phyloP scores from a whole-genome alignment of 2,113 vertebrate species.

The Misgurnus anguillicaudatus region DNA sequence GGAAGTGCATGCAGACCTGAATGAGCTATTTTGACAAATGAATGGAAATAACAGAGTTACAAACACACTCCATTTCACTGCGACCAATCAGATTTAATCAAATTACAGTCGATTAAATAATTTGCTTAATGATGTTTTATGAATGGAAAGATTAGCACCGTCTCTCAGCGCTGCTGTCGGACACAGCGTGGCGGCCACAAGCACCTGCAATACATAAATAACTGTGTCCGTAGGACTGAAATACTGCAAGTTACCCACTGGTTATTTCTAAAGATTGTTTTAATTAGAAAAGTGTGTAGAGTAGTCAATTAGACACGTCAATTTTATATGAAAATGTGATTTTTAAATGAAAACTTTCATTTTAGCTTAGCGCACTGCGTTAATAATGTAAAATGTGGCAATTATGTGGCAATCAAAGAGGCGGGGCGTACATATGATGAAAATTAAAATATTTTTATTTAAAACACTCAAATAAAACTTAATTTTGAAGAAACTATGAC shows the following conservation, averaged over 20 bases:
- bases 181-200: neutral
- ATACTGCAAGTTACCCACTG: neutral
- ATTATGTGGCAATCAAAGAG: too few relatives aligned
- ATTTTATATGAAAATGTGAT: too few relatives aligned
- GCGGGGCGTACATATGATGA: too few relatives aligned
- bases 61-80: slow-evolving; percentile 8
- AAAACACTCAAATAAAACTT: too few relatives aligned
- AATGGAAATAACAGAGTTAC: neutral
- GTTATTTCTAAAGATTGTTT: neutral
- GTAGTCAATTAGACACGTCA: too few relatives aligned
- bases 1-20: neutral
- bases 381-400: too few relatives aligned
- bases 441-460: too few relatives aligned
- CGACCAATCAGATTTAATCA: neutral
- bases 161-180: neutral
- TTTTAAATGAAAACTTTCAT: too few relatives aligned
- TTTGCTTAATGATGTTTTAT: neutral
- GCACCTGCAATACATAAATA: neutral
- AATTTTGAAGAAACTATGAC: too few relatives aligned
- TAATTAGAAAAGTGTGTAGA: too few relatives aligned
- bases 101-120: slow-evolving; percentile 3
- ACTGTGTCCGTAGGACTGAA: neutral
- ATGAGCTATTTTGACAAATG: slow-evolving; percentile 15
- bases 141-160: neutral
- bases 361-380: too few relatives aligned